Evolutionary conservation across 1,140 invertebrate genomes (phyloP).

Genomic region (Aphelenchoides avenae): DNA sequence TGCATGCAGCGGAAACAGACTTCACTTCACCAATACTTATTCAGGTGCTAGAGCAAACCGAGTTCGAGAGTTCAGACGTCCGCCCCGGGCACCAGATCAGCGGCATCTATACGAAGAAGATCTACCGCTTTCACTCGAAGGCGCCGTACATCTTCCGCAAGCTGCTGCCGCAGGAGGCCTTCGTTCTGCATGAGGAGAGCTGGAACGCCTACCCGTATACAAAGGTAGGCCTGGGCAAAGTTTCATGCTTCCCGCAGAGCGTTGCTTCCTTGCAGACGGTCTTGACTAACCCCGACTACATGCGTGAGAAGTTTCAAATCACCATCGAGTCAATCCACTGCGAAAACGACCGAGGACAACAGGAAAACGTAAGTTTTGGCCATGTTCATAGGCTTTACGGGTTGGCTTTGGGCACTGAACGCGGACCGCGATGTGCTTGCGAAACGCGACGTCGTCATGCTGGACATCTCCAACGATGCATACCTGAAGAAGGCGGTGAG

Average conservation of each 20-base stretch:
- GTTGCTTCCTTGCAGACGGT: no score
- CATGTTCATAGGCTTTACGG: no score
- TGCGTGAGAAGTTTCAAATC: slow-evolving; percentile 95
- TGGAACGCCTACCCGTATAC: slow-evolving; percentile 99
- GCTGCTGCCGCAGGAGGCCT: slow-evolving; percentile 84
- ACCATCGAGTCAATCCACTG: slow-evolving; percentile 95
- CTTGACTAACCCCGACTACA: slow-evolving; percentile 82
- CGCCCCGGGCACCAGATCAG: slow-evolving; percentile 81
- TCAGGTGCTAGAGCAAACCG: no score
- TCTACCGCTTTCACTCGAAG: slow-evolving; percentile 86
- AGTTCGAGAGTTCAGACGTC: slow-evolving; percentile 78
- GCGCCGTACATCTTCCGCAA: slow-evolving; percentile 70
- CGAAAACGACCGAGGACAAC: no score
- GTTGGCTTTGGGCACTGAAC: no score
- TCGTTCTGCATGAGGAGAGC: slow-evolving; percentile 95
- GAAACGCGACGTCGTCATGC: slow-evolving; percentile 7
- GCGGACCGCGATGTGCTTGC: background rate
- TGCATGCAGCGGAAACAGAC: no score
- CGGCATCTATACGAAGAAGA: slow-evolving; percentile 98
- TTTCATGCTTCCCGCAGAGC: no score
- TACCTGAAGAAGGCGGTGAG: background rate
- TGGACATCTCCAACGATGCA: slow-evolving; percentile 8
- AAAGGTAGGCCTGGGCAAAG: no score
- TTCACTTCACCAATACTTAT: no score
- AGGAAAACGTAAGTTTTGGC: no score